A percentile compares a stretch with the other conserved stretches of the same genome.
phyloP scores from a whole-genome alignment of 2,113 vertebrate genomes.

The Sylvietta virens region DNA sequence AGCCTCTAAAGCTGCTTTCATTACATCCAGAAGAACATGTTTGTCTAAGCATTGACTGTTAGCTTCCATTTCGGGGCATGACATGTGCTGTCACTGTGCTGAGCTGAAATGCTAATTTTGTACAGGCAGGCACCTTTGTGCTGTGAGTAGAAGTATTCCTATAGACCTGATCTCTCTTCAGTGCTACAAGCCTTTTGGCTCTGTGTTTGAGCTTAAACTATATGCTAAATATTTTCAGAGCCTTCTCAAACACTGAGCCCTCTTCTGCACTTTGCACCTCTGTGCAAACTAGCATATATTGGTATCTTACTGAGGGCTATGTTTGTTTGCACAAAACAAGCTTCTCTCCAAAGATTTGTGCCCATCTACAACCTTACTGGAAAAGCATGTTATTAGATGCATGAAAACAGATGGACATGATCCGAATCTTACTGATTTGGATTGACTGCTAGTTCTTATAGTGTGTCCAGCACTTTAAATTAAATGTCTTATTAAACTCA shows the following conservation, averaged over 20 bases:
- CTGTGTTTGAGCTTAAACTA: background rate
- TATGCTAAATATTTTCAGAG: background rate
- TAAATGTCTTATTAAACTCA: background rate
- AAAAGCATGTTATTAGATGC: background rate
- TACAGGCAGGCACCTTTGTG: background rate
- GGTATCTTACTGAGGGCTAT: background rate
- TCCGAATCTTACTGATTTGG: background rate
- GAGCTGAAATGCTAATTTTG: background rate
- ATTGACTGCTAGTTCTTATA: background rate
- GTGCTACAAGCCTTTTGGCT: background rate
- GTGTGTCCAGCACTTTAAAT: background rate
- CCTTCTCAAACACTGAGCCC: background rate
- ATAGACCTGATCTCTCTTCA: background rate
- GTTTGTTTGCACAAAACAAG: background rate
- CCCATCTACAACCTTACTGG: background rate
- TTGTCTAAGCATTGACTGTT: background rate
- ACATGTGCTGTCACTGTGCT: background rate
- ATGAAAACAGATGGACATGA: background rate
- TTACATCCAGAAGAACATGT: background rate
- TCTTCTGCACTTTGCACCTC: background rate
- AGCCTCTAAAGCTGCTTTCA: background rate
- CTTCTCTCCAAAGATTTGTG: background rate
- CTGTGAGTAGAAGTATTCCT: background rate
- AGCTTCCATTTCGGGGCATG: background rate
- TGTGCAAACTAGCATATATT: background rate